Evolutionary conservation across 2,888 invertebrate genomes (phyloP).

Genomic region (Pristionchus japonicus): DNA sequence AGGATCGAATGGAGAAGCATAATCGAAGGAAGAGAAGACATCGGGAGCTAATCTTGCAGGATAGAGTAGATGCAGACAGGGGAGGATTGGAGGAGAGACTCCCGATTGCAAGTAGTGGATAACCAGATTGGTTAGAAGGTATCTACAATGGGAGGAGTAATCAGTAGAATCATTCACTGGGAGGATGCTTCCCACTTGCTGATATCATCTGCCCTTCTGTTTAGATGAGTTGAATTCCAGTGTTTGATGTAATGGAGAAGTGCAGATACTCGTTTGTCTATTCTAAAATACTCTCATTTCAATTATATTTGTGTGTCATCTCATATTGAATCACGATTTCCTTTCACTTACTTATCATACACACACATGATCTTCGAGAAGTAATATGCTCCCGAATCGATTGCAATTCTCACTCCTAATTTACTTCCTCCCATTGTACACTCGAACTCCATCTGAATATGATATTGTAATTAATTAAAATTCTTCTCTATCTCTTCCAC

Average conservation of each 20-base stretch:
- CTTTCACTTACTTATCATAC: constrained; percentile 15
- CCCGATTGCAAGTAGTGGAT: constrained; percentile 73
- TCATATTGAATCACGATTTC: no score
- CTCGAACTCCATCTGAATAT: constrained; percentile 38
- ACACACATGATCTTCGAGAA: constrained; percentile 32
- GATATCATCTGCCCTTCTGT: constrained; percentile 25
- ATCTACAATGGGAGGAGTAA: constrained; percentile 55
- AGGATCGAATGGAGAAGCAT: constrained; percentile 27
- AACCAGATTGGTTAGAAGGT: constrained; percentile 72
- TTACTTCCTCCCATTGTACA: constrained; percentile 1
- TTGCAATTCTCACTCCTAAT: constrained; percentile 21
- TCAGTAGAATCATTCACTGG: no score
- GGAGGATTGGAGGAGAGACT: constrained; percentile 68
- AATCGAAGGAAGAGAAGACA: constrained; percentile 5
- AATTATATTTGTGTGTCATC: neutral
- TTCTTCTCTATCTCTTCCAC: no score
- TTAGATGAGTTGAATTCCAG: neutral
- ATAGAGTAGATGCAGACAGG: constrained; percentile 68
- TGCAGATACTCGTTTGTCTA: neutral
- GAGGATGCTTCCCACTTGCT: neutral
- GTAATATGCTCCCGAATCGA: constrained; percentile 31
- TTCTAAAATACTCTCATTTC: neutral
- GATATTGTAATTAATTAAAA: no score
- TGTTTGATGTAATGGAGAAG: constrained; percentile 31
- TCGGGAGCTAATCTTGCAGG: constrained; percentile 48